phyloP scores from a whole-genome alignment of 2,113 vertebrate genomes.

The rabbit (Oryctolagus cuniculus) region mOryCun1.1 NC_091432.1:6513501-6514000 shows the following conservation, averaged over 20 bases:
- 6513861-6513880: constrained; percentile 95
- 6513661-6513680: neutral
- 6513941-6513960: rapidly evolving
- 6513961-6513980: rapidly evolving
- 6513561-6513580: too few relatives aligned
- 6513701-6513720: neutral
- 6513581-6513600: neutral
- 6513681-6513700: neutral
- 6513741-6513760: too few relatives aligned
- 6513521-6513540: constrained; percentile 48
- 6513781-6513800: too few relatives aligned
- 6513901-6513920: constrained; percentile 95
- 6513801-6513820: constrained; percentile 92
- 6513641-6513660: neutral
- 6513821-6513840: constrained; percentile 92
- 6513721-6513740: too few relatives aligned
- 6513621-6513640: neutral
- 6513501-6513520: neutral
- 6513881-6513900: constrained; percentile 94
- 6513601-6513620: neutral
- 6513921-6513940: constrained; percentile 86
- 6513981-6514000: too few relatives aligned
- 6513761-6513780: too few relatives aligned
- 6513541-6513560: neutral
- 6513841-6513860: constrained; percentile 94